Percentiles rank a stretch among this genome's conserved stretches.
Conservation (phyloP, 2,888 invertebrate genomes). For the Siphonodentalium dalli region DNA sequence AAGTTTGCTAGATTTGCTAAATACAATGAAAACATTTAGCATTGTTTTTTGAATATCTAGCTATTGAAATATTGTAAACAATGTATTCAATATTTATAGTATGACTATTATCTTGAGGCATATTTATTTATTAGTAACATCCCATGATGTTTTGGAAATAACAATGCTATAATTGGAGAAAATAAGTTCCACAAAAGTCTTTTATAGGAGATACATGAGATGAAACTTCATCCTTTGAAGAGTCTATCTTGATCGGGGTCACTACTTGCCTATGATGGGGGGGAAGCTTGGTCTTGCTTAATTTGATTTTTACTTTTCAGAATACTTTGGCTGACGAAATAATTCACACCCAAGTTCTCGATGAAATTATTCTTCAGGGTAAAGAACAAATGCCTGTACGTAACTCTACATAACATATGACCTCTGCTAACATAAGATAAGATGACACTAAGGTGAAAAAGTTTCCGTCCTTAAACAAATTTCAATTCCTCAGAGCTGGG, state of each 20-base stretch:
- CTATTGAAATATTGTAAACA: too few relatives aligned
- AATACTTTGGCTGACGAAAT: conserved; percentile 57
- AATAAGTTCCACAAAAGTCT: background rate
- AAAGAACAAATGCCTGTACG: conserved; percentile 45
- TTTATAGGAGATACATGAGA: background rate
- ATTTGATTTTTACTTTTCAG: conserved; percentile 32
- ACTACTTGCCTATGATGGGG: background rate
- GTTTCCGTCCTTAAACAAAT: too few relatives aligned
- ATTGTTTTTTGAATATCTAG: too few relatives aligned
- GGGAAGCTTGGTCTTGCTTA: too few relatives aligned
- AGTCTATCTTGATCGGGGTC: background rate
- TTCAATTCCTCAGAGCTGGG: too few relatives aligned
- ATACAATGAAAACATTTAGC: too few relatives aligned
- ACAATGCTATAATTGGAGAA: background rate
- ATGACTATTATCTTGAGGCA: too few relatives aligned
- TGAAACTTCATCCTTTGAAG: background rate
- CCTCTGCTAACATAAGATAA: too few relatives aligned
- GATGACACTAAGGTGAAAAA: too few relatives aligned
- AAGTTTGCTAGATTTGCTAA: too few relatives aligned
- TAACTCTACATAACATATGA: conserved; percentile 14
- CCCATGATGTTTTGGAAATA: background rate
- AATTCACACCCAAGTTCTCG: conserved; percentile 57
- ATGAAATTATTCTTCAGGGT: conserved; percentile 53
- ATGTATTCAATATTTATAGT: too few relatives aligned
- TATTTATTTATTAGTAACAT: background rate